Evolutionary conservation across 2,797 vertebrate genomes (phyloP), one percentile per base, ranked within the genome.

Genomic region (Tenualosa thibaudeaui): DNA sequence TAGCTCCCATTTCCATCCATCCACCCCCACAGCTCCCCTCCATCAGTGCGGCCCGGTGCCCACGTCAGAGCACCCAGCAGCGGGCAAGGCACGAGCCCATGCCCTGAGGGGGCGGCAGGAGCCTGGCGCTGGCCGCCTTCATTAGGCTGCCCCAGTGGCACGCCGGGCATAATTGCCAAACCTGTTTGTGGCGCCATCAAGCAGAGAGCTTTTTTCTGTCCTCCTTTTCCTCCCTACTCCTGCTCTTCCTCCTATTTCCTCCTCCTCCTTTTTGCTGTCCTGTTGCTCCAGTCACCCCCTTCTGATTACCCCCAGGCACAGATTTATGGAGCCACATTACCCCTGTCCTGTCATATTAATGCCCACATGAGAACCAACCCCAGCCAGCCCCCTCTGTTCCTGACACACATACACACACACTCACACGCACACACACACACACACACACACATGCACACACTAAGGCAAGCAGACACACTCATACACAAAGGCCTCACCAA

Each of bases 291-390:
- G 83, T 89, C 5, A 10, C 31, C 31, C 31, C 24, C 68, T 40
- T 90, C 84, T 84, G 89, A 46, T 90, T 89, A 92, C 93, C 94
- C 93, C 1, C 86, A 84, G 93, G 94, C 93, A 84, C 90, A 93
- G 94, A 95, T 96, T 95, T 94, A 95, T 92, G 91, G 90, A 91
- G 91, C 88, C 92, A 89, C 90, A 92, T 95, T 94, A 93, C 92
- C 92, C 92, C 90, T 91, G 90, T 91, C 92, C 85, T 91, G 92
- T 94, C 92, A 93, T 92, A 95, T 95, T 95, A 94, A 94, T 75
- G 84, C 87, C 84, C 85, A 81, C 88, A 86, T 88, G 88, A 89
- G 46, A 84, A 81, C 86, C 49, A 17, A 82, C 71, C 58, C 86
- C 68, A 81, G 46, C 82, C 58, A 58, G 31, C 46, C 43, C 22